Conservation (phyloP, 1,140 invertebrate species). For the Elymnias hypermnestra region DNA sequence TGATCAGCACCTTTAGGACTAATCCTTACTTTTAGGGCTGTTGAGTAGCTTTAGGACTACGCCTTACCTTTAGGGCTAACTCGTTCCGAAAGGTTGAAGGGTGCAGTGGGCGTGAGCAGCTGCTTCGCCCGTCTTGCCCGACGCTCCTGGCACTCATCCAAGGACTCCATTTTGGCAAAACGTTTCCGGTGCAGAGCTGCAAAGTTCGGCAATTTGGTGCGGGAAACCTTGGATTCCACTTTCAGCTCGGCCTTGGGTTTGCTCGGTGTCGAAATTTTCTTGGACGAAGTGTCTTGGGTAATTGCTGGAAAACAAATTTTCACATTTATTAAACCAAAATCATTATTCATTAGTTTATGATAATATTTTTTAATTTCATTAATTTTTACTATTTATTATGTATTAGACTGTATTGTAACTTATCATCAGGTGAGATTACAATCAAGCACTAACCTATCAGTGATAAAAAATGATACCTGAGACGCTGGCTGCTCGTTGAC, state of each 20-base stretch:
- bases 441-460: too few relatives aligned
- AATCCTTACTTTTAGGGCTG: too few relatives aligned
- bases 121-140: conserved; percentile 72
- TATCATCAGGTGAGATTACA: too few relatives aligned
- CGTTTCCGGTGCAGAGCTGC: conserved; percentile 79
- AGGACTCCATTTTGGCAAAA: conserved; percentile 80
- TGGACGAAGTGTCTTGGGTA: conserved; percentile 34
- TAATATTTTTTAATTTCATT: too few relatives aligned
- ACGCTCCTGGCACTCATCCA: conserved; percentile 76
- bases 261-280: conserved; percentile 19
- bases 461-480: conserved; percentile 35
- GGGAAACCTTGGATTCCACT: conserved; percentile 20
- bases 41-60: too few relatives aligned
- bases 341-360: background rate
- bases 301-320: conserved; percentile 32
- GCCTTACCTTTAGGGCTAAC: conserved; percentile 44
- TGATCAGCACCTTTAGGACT: too few relatives aligned
- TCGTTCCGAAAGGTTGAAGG: conserved; percentile 23
- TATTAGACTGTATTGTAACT: too few relatives aligned
- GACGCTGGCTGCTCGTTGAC: conserved; percentile 42
- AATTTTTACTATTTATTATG: too few relatives aligned
- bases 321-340: background rate
- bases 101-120: conserved; percentile 43
- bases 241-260: conserved; percentile 29
- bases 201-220: conserved; percentile 79